Conservation (phyloP, 2,888 invertebrate species). For the Oscheius onirici region DNA sequence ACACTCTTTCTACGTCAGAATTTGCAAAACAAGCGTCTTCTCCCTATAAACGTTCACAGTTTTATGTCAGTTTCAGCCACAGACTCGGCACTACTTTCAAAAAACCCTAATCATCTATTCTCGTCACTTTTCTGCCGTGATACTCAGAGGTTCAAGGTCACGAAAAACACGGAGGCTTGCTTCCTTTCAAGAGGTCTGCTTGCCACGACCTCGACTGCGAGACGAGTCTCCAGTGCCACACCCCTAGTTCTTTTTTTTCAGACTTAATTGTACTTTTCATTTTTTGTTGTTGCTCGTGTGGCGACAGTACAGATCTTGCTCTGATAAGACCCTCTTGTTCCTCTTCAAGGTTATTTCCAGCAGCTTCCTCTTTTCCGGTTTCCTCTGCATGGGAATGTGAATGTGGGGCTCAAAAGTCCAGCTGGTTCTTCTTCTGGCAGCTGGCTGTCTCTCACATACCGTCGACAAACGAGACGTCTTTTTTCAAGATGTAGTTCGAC, state of each 20-base stretch:
- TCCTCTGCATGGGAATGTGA: slow-evolving; percentile 20
- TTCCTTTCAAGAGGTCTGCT: background rate
- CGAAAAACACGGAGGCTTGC: background rate
- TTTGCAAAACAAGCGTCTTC: too few species aligned
- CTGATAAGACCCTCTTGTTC: background rate
- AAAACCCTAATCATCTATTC: too few species aligned
- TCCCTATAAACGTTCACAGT: too few species aligned
- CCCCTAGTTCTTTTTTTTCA: background rate
- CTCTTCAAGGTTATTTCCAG: background rate
- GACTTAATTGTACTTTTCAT: background rate
- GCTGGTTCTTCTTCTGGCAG: background rate
- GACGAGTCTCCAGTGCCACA: slow-evolving; percentile 1
- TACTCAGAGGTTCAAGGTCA: background rate
- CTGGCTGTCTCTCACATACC: background rate
- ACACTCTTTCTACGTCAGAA: too few species aligned
- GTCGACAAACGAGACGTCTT: slow-evolving; percentile 13
- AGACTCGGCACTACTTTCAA: too few species aligned
- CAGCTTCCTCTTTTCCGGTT: background rate
- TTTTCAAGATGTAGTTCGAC: slow-evolving; percentile 52
- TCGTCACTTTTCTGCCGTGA: too few species aligned
- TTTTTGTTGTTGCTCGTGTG: background rate
- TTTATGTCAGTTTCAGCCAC: too few species aligned
- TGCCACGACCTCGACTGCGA: background rate
- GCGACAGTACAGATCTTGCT: too few species aligned
- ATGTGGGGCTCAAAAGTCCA: background rate